phyloP scores from a whole-genome alignment of 2,113 vertebrate genomes.

The Cisticola juncidis region DNA sequence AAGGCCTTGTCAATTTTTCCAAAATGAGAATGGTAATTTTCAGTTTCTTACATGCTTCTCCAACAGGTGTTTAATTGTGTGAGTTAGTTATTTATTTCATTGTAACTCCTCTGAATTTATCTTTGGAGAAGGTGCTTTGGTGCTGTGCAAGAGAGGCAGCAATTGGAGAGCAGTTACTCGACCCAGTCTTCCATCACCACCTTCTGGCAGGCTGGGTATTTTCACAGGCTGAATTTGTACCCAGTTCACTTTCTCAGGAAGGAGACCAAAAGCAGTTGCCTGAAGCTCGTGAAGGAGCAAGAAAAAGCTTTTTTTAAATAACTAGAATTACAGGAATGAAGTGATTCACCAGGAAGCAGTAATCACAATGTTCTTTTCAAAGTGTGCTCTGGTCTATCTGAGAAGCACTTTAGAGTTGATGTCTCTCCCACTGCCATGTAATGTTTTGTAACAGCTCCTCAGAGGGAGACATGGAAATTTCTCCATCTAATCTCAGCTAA shows the following conservation, averaged over 20 bases:
- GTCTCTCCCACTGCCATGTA: neutral
- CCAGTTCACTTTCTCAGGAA: neutral
- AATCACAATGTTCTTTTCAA: neutral
- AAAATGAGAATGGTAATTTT: slow-evolving; percentile 98
- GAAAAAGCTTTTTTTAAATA: neutral
- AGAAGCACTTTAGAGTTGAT: neutral
- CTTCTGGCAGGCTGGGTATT: neutral
- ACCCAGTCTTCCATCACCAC: neutral
- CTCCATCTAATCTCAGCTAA: neutral
- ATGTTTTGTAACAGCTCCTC: neutral
- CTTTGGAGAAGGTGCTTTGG: neutral
- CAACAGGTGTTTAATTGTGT: neutral
- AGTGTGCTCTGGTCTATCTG: neutral
- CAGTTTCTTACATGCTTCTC: neutral
- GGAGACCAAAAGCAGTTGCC: neutral
- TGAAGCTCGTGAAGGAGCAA: neutral
- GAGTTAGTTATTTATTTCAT: neutral
- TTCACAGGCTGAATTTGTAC: neutral
- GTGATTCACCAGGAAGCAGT: neutral
- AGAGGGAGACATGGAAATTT: neutral
- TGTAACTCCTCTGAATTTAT: neutral
- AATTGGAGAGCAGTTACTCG: neutral
- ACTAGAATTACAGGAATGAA: neutral
- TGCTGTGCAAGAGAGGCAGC: neutral
- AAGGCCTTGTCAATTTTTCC: slow-evolving; percentile 98